Percentiles rank a stretch among this genome's conserved stretches.
Evolutionary conservation across 1,140 invertebrate species (phyloP).

Genomic region (Drosophila ambigua): DNA sequence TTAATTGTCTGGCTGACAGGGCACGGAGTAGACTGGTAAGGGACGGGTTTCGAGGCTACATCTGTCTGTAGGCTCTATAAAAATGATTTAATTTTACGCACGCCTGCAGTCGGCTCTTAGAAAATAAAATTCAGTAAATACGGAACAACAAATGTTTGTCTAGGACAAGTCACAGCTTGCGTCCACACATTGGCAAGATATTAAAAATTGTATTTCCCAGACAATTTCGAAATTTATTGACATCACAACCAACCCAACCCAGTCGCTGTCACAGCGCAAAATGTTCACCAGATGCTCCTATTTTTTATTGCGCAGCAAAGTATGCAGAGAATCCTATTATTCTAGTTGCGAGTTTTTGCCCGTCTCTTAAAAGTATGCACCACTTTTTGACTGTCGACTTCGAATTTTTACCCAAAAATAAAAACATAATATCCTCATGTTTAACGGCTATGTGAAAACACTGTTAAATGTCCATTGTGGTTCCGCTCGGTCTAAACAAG

Average conservation of each 20-base stretch:
- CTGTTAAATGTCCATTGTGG: too few species aligned
- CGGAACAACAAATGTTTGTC: constrained; percentile 29
- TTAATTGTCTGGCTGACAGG: constrained; percentile 65
- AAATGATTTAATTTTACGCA: constrained; percentile 79
- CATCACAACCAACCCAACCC: neutral
- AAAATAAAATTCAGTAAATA: constrained; percentile 18
- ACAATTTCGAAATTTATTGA: constrained; percentile 38
- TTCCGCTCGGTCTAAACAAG: too few species aligned
- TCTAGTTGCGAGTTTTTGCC: constrained; percentile 38
- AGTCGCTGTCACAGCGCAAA: constrained; percentile 29
- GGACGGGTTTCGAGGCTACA: too few species aligned
- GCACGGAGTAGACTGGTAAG: constrained; percentile 2
- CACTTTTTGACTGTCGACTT: too few species aligned
- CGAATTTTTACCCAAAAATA: too few species aligned
- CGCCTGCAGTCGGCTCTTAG: constrained; percentile 34
- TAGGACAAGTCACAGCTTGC: constrained; percentile 34
- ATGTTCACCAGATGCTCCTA: constrained; percentile 27
- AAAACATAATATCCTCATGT: too few species aligned
- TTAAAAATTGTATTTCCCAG: constrained; percentile 37
- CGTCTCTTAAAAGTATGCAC: neutral
- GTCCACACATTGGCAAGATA: constrained; percentile 32
- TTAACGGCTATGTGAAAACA: too few species aligned
- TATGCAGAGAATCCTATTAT: constrained; percentile 33
- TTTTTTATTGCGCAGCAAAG: constrained; percentile 43
- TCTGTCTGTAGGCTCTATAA: constrained; percentile 54